phyloP scores from a whole-genome alignment of 2,888 invertebrate species.

The Germaria angustata region DNA sequence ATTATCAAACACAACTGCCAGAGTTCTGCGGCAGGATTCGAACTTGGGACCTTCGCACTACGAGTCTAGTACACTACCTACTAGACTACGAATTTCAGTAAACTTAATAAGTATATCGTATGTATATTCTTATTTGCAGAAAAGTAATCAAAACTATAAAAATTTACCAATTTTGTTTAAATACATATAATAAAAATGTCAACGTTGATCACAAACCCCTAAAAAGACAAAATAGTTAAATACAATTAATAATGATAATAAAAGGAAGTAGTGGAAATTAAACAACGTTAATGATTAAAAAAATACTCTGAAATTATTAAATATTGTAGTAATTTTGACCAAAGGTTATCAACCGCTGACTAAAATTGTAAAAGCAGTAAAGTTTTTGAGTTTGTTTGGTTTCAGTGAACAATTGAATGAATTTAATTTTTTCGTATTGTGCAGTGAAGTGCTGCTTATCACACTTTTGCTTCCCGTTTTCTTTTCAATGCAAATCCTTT shows the following conservation, averaged over 20 bases:
- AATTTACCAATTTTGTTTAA: too few relatives aligned
- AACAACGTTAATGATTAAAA: constrained; percentile 35
- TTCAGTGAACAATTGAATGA: neutral
- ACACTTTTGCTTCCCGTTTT: constrained; percentile 38
- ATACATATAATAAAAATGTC: too few relatives aligned
- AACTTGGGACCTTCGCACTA: too few relatives aligned
- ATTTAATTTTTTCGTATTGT: neutral
- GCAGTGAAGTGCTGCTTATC: constrained; percentile 35
- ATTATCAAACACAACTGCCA: too few relatives aligned
- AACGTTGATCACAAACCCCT: constrained; percentile 22
- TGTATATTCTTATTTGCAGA: too few relatives aligned
- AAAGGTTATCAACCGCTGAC: constrained; percentile 50
- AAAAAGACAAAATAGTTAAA: neutral
- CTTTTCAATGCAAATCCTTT: neutral
- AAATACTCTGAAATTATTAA: constrained; percentile 22
- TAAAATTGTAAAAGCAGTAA: neutral
- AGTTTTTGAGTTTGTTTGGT: neutral
- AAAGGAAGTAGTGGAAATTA: constrained; percentile 36
- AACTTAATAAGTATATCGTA: too few relatives aligned
- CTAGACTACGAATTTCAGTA: too few relatives aligned
- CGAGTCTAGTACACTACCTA: too few relatives aligned
- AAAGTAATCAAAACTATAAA: too few relatives aligned
- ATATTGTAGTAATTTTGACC: neutral
- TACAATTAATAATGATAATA: neutral
- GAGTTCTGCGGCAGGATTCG: too few relatives aligned